A percentile compares a stretch with the other conserved stretches of the same genome.
Evolutionary conservation across 2,113 vertebrate genomes (phyloP).

Genomic region (Greenwoodochromis staneri): DNA sequence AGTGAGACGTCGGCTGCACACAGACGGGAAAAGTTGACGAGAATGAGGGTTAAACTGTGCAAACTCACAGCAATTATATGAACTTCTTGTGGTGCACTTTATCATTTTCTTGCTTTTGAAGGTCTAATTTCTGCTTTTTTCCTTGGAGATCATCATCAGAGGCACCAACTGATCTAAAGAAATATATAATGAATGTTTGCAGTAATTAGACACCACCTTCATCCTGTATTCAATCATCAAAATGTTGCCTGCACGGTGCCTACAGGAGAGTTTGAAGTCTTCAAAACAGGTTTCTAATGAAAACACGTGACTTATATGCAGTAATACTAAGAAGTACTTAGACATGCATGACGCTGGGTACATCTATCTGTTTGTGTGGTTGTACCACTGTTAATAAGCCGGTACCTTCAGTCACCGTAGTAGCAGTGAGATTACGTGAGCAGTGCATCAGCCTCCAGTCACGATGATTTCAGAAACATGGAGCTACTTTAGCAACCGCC

Average conservation of each 20-base stretch:
- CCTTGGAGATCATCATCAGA: accelerated
- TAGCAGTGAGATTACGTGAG: neutral
- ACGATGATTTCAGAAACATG: neutral
- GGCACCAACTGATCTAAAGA: neutral
- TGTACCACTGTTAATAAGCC: accelerated
- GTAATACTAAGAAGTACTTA: neutral
- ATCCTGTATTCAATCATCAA: neutral
- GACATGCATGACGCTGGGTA: accelerated
- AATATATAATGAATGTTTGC: neutral
- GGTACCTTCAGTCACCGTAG: neutral
- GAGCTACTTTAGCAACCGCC: neutral
- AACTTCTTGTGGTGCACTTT: neutral
- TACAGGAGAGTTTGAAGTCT: neutral
- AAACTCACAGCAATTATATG: neutral
- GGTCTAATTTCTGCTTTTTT: neutral
- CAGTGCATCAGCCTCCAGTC: neutral
- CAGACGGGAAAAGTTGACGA: neutral
- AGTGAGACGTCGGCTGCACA: neutral
- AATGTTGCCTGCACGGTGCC: neutral
- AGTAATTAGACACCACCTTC: neutral
- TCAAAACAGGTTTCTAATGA: neutral
- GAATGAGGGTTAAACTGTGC: neutral
- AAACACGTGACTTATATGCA: neutral
- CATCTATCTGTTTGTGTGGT: neutral
- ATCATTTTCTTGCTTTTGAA: neutral